Evolutionary conservation across 2,888 invertebrate genomes (phyloP).

Genomic region (Nomada flava): DNA sequence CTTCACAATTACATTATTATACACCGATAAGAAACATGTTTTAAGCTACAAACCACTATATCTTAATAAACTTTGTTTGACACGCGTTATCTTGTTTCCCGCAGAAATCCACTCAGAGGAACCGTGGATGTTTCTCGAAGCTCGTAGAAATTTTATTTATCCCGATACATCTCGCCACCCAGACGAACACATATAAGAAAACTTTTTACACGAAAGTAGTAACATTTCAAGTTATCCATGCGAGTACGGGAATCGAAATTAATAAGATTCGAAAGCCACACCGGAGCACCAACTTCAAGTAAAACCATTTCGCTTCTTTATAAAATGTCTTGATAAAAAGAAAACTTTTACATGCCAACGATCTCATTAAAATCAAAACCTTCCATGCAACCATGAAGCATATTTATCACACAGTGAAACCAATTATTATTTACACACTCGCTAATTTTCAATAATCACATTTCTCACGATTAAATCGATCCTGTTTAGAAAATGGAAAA

Average conservation of each 20-base stretch:
- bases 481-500: too few species aligned
- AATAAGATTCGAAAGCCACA: neutral
- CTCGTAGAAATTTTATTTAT: slow-evolving; percentile 1
- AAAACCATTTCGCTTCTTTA: neutral
- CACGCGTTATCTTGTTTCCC: neutral
- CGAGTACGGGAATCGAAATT: neutral
- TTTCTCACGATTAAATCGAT: too few species aligned
- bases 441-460: too few species aligned
- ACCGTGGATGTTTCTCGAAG: neutral
- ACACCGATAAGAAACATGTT: too few species aligned
- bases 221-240: neutral
- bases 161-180: neutral
- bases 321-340: neutral
- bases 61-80: neutral
- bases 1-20: neutral
- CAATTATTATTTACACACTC: too few species aligned
- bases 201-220: slow-evolving; percentile 6
- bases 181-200: neutral
- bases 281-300: neutral
- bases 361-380: neutral
- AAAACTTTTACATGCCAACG: neutral
- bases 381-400: neutral
- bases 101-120: neutral
- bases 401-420: neutral
- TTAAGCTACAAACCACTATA: too few species aligned